Evolutionary conservation across 2,888 invertebrate genomes (phyloP).

Genomic region (Phortica magna): DNA sequence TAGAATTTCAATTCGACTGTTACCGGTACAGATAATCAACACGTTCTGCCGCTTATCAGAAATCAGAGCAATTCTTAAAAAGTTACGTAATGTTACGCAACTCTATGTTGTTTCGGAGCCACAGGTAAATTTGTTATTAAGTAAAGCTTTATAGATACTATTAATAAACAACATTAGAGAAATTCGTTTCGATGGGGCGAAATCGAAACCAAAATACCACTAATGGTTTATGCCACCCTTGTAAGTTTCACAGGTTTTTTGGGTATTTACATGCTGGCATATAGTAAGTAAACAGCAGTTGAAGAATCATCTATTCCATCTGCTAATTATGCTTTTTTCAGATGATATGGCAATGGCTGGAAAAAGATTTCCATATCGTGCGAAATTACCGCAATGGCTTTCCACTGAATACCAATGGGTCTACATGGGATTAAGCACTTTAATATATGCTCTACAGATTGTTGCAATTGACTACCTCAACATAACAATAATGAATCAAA

Average conservation of each 20-base stretch:
- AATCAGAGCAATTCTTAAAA: conserved; percentile 33
- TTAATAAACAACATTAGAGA: conserved; percentile 21
- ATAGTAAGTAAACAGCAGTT: background rate
- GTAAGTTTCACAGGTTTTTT: conserved; percentile 8
- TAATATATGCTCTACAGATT: conserved; percentile 52
- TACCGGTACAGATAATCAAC: conserved; percentile 36
- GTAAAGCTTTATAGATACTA: background rate
- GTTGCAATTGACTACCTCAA: conserved; percentile 58
- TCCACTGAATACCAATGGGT: conserved; percentile 43
- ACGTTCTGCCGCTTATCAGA: conserved; percentile 38
- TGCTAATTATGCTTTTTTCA: conserved; percentile 30
- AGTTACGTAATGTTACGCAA: conserved; percentile 37
- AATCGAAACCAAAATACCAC: conserved; percentile 39
- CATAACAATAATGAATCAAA: conserved; percentile 57
- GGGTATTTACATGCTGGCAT: background rate
- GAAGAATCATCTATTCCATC: too few species aligned
- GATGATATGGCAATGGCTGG: conserved; percentile 50
- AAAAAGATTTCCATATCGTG: conserved; percentile 55
- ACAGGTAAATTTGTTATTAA: conserved; percentile 33
- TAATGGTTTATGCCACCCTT: conserved; percentile 37
- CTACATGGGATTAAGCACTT: conserved; percentile 53
- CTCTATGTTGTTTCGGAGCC: conserved; percentile 37
- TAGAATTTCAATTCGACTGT: background rate
- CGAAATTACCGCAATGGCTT: conserved; percentile 49
- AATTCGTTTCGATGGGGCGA: conserved; percentile 36